These are phyloP conservation scores for Conus betulinus DNA, from an alignment of 1,140 invertebrate species.

Conservation along the genomic window DNA sequence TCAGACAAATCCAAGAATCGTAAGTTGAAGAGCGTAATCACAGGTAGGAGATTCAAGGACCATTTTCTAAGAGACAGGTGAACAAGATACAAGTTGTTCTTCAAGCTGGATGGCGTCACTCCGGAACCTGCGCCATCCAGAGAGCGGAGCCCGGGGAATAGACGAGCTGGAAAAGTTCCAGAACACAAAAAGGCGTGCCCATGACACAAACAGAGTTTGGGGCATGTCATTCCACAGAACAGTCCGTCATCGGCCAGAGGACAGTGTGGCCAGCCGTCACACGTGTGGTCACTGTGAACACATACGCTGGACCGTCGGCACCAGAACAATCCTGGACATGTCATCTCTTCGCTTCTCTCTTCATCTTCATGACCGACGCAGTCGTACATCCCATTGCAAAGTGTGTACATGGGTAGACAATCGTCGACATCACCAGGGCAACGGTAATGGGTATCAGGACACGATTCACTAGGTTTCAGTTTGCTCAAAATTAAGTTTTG, in stretches of 20 bases:
- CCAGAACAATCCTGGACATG: not conserved
- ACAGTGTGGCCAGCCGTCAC: not conserved
- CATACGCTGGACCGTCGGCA: not conserved
- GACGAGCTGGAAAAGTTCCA: not conserved
- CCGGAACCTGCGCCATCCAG: not conserved
- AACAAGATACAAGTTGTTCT: not conserved
- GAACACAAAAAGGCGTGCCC: not conserved
- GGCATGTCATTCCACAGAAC: conserved; percentile 2
- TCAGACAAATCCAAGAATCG: not conserved
- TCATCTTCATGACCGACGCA: not conserved
- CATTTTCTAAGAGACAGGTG: not conserved
- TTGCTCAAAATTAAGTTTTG: not conserved
- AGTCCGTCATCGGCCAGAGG: not conserved
- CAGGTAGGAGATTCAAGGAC: not conserved
- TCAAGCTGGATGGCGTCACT: not conserved
- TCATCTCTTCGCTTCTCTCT: not conserved
- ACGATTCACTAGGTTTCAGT: not conserved
- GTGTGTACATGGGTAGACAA: not conserved
- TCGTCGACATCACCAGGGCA: not conserved
- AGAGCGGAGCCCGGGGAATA: not conserved
- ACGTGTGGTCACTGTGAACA: not conserved
- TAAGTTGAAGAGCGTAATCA: not conserved
- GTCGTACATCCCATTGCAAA: not conserved
- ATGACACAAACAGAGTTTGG: not conserved
- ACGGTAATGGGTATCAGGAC: not conserved